Base-by-base conservation (phyloP, 2,797 vertebrate genomes). In the Pitangus sulphuratus region DNA sequence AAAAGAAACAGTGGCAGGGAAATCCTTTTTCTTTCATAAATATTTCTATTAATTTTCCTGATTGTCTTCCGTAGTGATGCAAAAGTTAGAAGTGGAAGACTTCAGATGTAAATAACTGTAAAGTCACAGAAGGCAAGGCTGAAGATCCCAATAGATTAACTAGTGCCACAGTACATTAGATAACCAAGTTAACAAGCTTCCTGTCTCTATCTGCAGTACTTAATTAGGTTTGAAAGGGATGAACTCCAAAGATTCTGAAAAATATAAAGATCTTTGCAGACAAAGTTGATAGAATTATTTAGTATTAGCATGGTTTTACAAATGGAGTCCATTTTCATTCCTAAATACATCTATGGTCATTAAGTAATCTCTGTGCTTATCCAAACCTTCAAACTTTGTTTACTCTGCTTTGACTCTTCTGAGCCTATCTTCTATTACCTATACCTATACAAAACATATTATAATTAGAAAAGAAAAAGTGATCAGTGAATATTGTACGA, bases 401-500 rank as follows among this genome's bases (percentile, higher is more conserved):
- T 75, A 35, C 17, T 83, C 35, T 74, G 24, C 26, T 80, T 83
- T 48, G 31, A 61, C 21, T 40, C 45, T 68, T 42, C 47, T 60
- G 25, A 69, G 19, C 1, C 37, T 61, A 8, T 37, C 26, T 28
- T 72, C 56, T 62, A 26, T 37, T 57, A 83, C 26, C 37, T 37
- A 3, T 68, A 25, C 12, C 2, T 35, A 15, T 26, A 51, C 31
- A 30, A 44, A 11, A 39, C 1, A 54, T 20, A 19, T 66, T 74
- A 74, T 50, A 65, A 70, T 45, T 33, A 51, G 33, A 44, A 90
- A 82, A 45, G 20, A 69, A 78, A 74, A 57, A 37, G 13, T n/a
- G 6, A 47, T 30, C 20, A 21, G 66, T 11, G 12, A 64, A 78
- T 66, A 44, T 7, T 21, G 8, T 16, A 39, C 0, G 0, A 35